Percentiles rank a stretch among this genome's conserved stretches.
Conservation (phyloP, 2,888 invertebrate species). For the Eudemis profundana region DNA sequence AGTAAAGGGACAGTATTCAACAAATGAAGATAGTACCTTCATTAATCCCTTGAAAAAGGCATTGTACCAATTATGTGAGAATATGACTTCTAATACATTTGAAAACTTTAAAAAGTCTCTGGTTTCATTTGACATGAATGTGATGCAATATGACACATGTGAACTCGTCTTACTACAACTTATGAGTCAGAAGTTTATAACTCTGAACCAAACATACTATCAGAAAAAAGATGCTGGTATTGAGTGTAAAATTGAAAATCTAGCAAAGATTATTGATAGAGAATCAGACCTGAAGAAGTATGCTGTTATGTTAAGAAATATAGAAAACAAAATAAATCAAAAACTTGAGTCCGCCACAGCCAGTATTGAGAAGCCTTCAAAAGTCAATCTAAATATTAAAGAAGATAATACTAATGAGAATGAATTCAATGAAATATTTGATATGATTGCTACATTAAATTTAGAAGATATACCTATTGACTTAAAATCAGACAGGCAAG, state of each 20-base stretch:
- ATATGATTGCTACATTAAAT: slow-evolving; percentile 57
- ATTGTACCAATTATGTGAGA: slow-evolving; percentile 74
- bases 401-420: slow-evolving; percentile 47
- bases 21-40: slow-evolving; percentile 59
- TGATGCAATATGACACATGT: slow-evolving; percentile 65
- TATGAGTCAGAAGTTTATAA: slow-evolving; percentile 71
- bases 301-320: slow-evolving; percentile 58
- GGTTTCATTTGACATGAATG: slow-evolving; percentile 63
- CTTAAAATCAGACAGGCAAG: slow-evolving; percentile 65
- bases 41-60: slow-evolving; percentile 72
- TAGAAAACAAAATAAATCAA: slow-evolving; percentile 59
- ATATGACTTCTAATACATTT: slow-evolving; percentile 62
- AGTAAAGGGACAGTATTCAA: slow-evolving; percentile 64
- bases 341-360: slow-evolving; percentile 42
- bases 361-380: slow-evolving; percentile 46
- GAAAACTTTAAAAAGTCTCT: slow-evolving; percentile 67
- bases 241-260: slow-evolving; percentile 58
- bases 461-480: slow-evolving; percentile 55
- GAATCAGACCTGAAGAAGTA: slow-evolving; percentile 60
- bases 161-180: slow-evolving; percentile 73
- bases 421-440: slow-evolving; percentile 59
- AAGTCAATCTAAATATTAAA: slow-evolving; percentile 46
- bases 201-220: slow-evolving; percentile 52
- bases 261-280: slow-evolving; percentile 66
- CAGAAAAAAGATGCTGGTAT: slow-evolving; percentile 50